Evolutionary conservation across 2,888 invertebrate genomes (phyloP).

Genomic region (Drosophila longiperda): DNA sequence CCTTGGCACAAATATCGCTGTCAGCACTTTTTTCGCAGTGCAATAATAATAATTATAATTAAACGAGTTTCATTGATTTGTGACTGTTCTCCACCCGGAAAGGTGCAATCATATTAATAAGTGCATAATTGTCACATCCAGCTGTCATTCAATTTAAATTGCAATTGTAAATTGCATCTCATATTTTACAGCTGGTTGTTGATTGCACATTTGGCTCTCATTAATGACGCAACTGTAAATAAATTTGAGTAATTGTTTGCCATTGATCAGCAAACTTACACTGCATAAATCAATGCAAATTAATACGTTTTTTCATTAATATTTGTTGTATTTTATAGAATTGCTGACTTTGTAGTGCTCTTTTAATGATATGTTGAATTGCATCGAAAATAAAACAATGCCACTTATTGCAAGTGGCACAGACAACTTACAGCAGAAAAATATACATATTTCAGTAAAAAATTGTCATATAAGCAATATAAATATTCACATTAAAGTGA

Average conservation of each 20-base stretch:
- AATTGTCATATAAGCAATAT: not conserved
- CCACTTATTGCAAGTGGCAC: not conserved
- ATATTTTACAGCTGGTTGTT: slow-evolving; percentile 55
- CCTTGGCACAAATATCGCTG: slow-evolving; percentile 27
- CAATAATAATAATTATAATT: slow-evolving; percentile 49
- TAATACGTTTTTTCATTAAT: slow-evolving; percentile 31
- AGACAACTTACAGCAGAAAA: not conserved
- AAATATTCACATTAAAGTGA: not conserved
- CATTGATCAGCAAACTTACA: slow-evolving; percentile 76
- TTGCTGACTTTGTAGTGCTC: slow-evolving; percentile 56
- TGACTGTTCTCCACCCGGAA: slow-evolving; percentile 22
- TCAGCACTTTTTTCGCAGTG: slow-evolving; percentile 57
- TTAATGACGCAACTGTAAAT: slow-evolving; percentile 68
- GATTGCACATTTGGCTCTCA: slow-evolving; percentile 41
- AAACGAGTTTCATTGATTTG: slow-evolving; percentile 73
- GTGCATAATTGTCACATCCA: slow-evolving; percentile 59
- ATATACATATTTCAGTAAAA: not conserved
- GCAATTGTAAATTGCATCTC: slow-evolving; percentile 65
- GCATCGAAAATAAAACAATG: not conserved
- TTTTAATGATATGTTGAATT: slow-evolving; percentile 5
- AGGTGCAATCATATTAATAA: slow-evolving; percentile 4
- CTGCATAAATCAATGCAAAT: slow-evolving; percentile 69
- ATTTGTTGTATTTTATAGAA: slow-evolving; percentile 45
- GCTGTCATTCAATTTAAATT: slow-evolving; percentile 60
- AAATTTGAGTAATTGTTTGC: slow-evolving; percentile 79